These are phyloP conservation scores for Nymphalis polychloros DNA, from an alignment of 2,888 invertebrate genomes.

Conservation along the genomic window DNA sequence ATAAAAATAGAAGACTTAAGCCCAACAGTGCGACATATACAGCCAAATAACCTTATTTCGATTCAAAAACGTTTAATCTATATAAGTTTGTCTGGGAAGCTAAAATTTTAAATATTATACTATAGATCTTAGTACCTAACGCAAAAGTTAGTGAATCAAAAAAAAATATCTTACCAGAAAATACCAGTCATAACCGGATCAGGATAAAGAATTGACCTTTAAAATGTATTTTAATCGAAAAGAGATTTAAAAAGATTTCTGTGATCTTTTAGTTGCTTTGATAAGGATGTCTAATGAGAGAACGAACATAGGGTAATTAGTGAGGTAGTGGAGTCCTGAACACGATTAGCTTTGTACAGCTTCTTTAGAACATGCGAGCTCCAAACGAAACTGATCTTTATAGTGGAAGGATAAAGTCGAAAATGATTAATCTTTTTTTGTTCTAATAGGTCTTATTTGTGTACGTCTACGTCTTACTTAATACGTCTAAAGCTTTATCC, in stretches of 20 bases:
- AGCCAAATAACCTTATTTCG: too few species aligned
- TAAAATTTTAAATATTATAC: too few species aligned
- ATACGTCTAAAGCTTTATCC: neutral
- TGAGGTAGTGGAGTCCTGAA: constrained; percentile 1
- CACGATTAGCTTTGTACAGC: neutral
- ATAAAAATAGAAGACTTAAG: too few species aligned
- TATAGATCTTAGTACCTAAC: too few species aligned
- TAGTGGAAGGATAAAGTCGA: neutral
- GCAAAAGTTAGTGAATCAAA: too few species aligned
- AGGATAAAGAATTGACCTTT: neutral
- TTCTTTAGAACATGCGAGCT: neutral
- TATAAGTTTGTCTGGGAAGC: too few species aligned
- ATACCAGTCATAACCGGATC: neutral
- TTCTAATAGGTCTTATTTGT: neutral
- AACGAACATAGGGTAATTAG: constrained; percentile 11
- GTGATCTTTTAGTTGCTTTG: constrained; percentile 3
- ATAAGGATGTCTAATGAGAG: constrained; percentile 6
- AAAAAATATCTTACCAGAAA: too few species aligned
- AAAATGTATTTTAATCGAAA: neutral
- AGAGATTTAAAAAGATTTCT: neutral
- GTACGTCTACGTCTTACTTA: neutral
- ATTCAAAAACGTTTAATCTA: too few species aligned
- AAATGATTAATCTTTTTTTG: neutral
- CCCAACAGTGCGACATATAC: too few species aligned
- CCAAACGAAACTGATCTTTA: neutral